Evolutionary conservation across 2,113 vertebrate species (phyloP).

Genomic region (Caranx melampygus): DNA sequence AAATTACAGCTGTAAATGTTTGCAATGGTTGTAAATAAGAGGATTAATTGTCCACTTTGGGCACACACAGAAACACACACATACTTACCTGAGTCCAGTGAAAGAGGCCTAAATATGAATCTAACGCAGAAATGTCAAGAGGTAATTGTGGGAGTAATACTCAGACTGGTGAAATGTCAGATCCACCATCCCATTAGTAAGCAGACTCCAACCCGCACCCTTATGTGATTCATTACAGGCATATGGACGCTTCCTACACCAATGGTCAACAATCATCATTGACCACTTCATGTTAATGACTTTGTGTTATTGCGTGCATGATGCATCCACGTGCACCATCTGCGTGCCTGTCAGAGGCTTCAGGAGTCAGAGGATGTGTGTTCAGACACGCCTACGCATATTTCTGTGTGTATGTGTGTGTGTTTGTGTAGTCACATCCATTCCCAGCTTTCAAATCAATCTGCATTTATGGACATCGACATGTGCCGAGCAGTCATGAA

Average conservation of each 20-base stretch:
- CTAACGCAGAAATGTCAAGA: slow-evolving; percentile 74
- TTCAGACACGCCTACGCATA: background rate
- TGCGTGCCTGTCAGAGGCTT: background rate
- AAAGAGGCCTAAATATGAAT: slow-evolving; percentile 64
- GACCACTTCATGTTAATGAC: slow-evolving; percentile 27
- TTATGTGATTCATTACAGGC: slow-evolving; percentile 45
- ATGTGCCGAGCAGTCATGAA: slow-evolving; percentile 41
- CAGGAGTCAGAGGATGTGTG: background rate
- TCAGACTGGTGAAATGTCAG: slow-evolving; percentile 71
- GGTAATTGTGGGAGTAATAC: slow-evolving; percentile 73
- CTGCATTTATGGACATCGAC: slow-evolving; percentile 56
- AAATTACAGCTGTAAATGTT: slow-evolving; percentile 64
- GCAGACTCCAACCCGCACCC: slow-evolving; percentile 26
- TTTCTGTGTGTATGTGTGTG: background rate
- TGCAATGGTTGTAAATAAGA: slow-evolving; percentile 68
- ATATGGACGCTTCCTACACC: slow-evolving; percentile 15
- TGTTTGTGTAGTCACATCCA: slow-evolving; percentile 9
- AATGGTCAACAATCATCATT: slow-evolving; percentile 41
- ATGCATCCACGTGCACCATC: background rate
- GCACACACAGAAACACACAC: slow-evolving; percentile 3
- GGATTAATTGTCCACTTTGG: slow-evolving; percentile 61
- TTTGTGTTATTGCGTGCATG: background rate
- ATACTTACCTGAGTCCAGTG: background rate
- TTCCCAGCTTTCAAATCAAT: slow-evolving; percentile 41
- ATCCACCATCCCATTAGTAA: slow-evolving; percentile 50